Base-by-base conservation (phyloP, 1,140 invertebrate species). In the Tetramorium simillimum region DNA sequence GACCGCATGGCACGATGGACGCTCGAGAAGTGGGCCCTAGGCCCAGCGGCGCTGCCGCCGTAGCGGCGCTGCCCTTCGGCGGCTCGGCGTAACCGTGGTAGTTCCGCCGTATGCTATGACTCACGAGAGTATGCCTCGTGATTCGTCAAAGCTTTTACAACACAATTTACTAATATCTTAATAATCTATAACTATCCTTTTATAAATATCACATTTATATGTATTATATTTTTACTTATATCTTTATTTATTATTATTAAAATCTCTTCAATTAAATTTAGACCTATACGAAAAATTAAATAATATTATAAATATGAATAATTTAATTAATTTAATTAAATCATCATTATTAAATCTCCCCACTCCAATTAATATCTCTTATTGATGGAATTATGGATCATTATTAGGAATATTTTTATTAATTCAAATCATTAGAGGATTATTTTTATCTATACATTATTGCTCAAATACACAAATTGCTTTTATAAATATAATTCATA, bases 361-460 rank as follows among this genome's bases (percentile, higher is more conserved):
- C 0, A 62, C 24, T 0, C 58, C 58, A 0, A 4, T 16, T 5
- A 67, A 67, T 21, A 67, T 67, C 2, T 67, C 18, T 1, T 67
- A 67, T 5, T 67, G 37, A 43, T 67, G 37, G 43, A 63, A 63
- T 2, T 63, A 9, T n/a, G 33, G 62, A 0, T 63, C 60, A 0
- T 2, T 62, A 16, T 33, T 62, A 33, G 60, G 60, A 6, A 5
- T 62, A 33, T 62, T 62, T 0, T 1, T 62, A 6, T 0, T 16
- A 9, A 9, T 95, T 92, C 96, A 96, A 96, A 96, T 96, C 95
- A 87, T 96, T 78, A 95, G 95, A 60, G 96, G 96, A 80, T 81
- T 96, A 91, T 96, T 96, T 93, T 94, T 96, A 95, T 95, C 96
- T 2, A 96, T 96, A 95, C 95, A 96, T 93, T 96, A 96, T 94